Base-by-base conservation (phyloP, 2,888 invertebrate genomes). In the Linnaemya vulpina region DNA sequence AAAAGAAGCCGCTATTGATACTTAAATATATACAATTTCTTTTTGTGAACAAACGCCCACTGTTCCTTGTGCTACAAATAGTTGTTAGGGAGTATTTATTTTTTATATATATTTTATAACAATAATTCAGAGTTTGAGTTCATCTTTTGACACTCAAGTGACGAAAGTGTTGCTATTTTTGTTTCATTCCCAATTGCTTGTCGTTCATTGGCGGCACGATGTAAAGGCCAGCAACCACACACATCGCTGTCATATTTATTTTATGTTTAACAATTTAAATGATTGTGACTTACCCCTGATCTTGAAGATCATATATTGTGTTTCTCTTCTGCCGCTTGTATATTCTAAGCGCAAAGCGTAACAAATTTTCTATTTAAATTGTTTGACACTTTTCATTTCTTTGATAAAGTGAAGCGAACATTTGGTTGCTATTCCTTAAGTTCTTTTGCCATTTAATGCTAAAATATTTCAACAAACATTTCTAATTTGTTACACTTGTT, bases 311-410 rank as follows among this genome's bases (percentile, higher is more conserved):
- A 65, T 20, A 73, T 1, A 22, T 40, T 43, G 30, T 62, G 30
- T 62, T 65, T 40, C 15, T 38, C 15, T 8, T 22, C 38, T 68
- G 11, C 51, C 22, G 60, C 46, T 25, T 20, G 15, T 53, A 40
- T 76, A 40, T 76, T 74, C 43, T 67, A 71, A 77, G 53, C 62
- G 70, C 87, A 78, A 87, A 88, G 90, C 91, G 88, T 91, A 86
- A 88, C 90, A 88, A 90, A 90, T 91, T 70, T 83, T 90, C 87
- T 87, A 91, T 91, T 82, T 90, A 88, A 89, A 88, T 89, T 89
- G 89, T 83, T 87, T 87, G 87, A 87, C 87, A 87, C 87, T 82
- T 83, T 63, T 71, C 73, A 3, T 35, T 46, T 76, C 22, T 43
- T 22, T 30, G 25, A 62, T 63, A 25, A 51, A 73, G 53, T 55